phyloP scores from a whole-genome alignment of 2,113 vertebrate genomes.

The Trogon melanurus region DNA sequence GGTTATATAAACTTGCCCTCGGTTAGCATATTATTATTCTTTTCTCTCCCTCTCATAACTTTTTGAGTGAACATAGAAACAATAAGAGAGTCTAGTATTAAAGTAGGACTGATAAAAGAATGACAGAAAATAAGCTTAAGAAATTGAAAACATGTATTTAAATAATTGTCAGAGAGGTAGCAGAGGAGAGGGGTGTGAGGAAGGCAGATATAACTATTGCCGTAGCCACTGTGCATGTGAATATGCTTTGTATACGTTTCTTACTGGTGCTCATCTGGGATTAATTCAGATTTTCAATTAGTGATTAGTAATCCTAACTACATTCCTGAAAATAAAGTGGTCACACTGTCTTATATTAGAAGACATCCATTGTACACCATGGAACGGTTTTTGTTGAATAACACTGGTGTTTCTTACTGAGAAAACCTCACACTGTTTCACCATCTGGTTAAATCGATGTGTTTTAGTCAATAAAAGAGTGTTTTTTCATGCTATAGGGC shows the following conservation, averaged over 20 bases:
- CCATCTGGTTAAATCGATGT: neutral
- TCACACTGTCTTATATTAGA: neutral
- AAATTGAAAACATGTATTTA: neutral
- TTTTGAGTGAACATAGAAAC: neutral
- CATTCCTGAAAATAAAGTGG: neutral
- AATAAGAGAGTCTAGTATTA: neutral
- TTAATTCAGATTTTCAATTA: neutral
- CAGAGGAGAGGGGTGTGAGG: neutral
- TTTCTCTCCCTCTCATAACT: conserved; percentile 5
- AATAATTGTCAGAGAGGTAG: neutral
- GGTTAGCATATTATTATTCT: conserved; percentile 42
- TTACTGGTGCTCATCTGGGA: neutral
- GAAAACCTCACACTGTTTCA: neutral
- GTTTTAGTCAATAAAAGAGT: neutral
- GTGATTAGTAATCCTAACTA: neutral
- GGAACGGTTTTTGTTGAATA: neutral
- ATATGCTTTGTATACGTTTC: neutral
- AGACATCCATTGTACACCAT: neutral
- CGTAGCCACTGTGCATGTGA: neutral
- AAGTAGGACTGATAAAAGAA: neutral
- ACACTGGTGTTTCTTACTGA: neutral
- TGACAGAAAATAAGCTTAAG: neutral
- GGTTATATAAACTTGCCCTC: conserved; percentile 44
- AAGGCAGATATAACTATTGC: neutral
- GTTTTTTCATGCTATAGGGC: neutral